Percentiles rank a stretch among this genome's conserved stretches.
phyloP scores from a whole-genome alignment of 1,140 invertebrate genomes.

The Hetaerina americana region DNA sequence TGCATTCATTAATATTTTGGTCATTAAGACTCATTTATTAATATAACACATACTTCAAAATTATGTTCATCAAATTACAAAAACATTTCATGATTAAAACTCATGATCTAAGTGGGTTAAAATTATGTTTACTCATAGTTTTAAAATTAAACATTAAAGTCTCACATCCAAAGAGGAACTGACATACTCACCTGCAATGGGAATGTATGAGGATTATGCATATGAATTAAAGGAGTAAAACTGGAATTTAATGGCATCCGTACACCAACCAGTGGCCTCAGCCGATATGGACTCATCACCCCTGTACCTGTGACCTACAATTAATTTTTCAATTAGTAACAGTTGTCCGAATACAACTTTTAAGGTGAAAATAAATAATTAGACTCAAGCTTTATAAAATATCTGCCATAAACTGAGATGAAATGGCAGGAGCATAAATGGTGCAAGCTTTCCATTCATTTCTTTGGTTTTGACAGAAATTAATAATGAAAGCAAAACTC shows the following conservation, averaged over 20 bases:
- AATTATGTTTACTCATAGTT: background rate
- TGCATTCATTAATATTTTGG: too few relatives aligned
- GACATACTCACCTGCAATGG: constrained; percentile 58
- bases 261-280: constrained; percentile 78
- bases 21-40: too few relatives aligned
- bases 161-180: background rate
- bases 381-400: too few relatives aligned
- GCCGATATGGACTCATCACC: constrained; percentile 71
- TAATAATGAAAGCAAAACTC: too few relatives aligned
- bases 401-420: too few relatives aligned
- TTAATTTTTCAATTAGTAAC: too few relatives aligned
- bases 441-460: too few relatives aligned
- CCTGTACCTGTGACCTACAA: constrained; percentile 65
- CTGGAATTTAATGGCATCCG: constrained; percentile 84
- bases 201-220: constrained; percentile 85
- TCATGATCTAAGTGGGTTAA: background rate
- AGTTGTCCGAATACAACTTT: too few relatives aligned
- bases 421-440: too few relatives aligned
- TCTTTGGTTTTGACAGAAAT: too few relatives aligned
- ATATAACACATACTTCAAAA: background rate
- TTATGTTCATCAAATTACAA: background rate
- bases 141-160: background rate
- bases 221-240: constrained; percentile 76
- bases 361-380: too few relatives aligned
- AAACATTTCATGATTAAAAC: background rate